Evolutionary conservation across 2,888 invertebrate species (phyloP), one percentile per base, ranked within the genome.

Genomic region (Orgyia antiqua): DNA sequence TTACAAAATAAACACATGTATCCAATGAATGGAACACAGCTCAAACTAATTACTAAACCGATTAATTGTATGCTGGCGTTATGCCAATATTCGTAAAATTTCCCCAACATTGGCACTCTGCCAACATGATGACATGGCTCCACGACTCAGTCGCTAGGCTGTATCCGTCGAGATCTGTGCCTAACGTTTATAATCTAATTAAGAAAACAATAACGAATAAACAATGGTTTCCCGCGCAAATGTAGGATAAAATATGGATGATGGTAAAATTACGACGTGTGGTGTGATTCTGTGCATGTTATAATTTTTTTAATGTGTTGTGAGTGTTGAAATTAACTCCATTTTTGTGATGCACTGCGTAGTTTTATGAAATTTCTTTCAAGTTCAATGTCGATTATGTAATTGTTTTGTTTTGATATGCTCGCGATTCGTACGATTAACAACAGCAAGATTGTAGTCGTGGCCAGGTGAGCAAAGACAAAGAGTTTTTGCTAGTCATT

Each of bases 1-100:
- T 83, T 83, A 83, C 80, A 77, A 75, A 78, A 76, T 72, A 77
- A 75, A 70, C 67, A 57, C 50, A 42, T 24, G 45, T 70, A 73
- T 72, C 74, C 50, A 42, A 24, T 68, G 69, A 69, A 68, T 69
- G 68, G 56, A 51, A 39, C 45, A 48, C 37, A 38, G 42, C 47
- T 31, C 42, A 40, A 37, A 33, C 36, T 49, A 47, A 42, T 51
- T 51, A 48, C 48, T 34, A 43, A 47, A 42, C 30, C 48, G 33
- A 44, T 46, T 46, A 46, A 50, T 42, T 35, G 45, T 38, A 44
- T 39, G 36, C 47, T 76, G 77, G 77, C 70, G 27, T 18, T 5
- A 13, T 13, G 68, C 75, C 78, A 77, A 58, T 36, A 31, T 54
- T 50, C 53, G 54, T 58, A 58, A 57, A 51, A 47, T 44, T 44